Evolutionary conservation across 2,797 vertebrate species (phyloP).

Genomic region (Silurus aristotelis): DNA sequence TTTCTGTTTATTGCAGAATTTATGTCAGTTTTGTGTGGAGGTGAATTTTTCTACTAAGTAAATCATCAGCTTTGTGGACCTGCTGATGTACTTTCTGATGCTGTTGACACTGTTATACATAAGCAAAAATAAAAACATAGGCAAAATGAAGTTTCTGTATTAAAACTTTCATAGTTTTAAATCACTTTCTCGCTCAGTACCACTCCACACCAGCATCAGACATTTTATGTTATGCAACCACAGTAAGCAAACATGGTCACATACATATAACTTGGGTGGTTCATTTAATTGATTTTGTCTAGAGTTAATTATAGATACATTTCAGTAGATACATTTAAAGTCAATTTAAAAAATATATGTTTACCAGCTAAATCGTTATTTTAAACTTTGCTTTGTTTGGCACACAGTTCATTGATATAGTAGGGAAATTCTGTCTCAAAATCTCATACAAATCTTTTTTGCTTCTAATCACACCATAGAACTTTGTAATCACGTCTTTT

Average conservation of each 20-base stretch:
- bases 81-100: background rate
- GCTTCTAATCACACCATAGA: background rate
- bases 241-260: background rate
- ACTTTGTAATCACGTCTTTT: background rate
- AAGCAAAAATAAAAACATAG: background rate
- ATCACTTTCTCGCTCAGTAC: background rate
- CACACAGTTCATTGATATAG: background rate
- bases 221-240: background rate
- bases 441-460: background rate
- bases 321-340: background rate
- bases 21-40: constrained; percentile 49
- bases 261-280: background rate
- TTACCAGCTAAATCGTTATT: background rate
- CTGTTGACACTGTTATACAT: too few relatives aligned
- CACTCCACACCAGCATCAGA: background rate
- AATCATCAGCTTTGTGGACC: background rate
- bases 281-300: background rate
- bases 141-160: background rate
- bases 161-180: background rate
- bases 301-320: background rate
- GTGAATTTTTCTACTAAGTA: background rate
- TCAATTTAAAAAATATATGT: background rate
- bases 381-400: background rate
- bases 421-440: background rate
- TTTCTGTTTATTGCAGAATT: constrained; percentile 69